Conservation (phyloP, 2,888 invertebrate genomes). For the Pyrochroa serraticornis region DNA sequence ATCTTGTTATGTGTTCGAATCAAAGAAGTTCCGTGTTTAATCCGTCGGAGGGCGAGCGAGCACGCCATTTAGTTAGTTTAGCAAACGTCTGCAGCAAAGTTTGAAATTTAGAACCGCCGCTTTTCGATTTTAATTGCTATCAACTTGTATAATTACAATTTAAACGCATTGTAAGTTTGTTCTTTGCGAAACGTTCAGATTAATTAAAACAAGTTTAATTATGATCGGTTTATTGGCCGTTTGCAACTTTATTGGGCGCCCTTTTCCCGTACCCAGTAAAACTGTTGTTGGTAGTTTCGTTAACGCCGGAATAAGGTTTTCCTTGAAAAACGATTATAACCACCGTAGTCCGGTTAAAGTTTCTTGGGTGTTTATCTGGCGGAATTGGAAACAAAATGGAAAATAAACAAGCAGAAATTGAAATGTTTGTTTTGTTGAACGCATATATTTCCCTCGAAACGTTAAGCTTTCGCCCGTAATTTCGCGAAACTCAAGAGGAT, state of each 20-base stretch:
- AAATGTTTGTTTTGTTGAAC: constrained; percentile 34
- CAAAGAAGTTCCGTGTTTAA: constrained; percentile 19
- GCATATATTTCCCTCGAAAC: constrained; percentile 26
- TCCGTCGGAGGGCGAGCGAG: constrained; percentile 16
- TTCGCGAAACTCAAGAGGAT: too few species aligned
- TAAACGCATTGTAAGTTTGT: constrained; percentile 46
- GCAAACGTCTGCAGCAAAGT: constrained; percentile 44
- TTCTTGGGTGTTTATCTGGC: constrained; percentile 34
- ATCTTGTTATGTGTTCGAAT: constrained; percentile 11
- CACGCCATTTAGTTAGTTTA: constrained; percentile 31
- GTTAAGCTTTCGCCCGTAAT: background rate
- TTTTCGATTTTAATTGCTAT: constrained; percentile 53
- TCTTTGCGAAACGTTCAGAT: constrained; percentile 45
- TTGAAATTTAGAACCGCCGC: constrained; percentile 37
- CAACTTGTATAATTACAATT: constrained; percentile 52
- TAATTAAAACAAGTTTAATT: constrained; percentile 49
- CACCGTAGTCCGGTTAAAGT: constrained; percentile 21
- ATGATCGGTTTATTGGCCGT: constrained; percentile 41
- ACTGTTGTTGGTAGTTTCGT: too few species aligned
- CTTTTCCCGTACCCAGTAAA: too few species aligned
- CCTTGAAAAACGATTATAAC: too few species aligned
- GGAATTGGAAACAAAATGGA: constrained; percentile 40
- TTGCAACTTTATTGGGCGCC: too few species aligned
- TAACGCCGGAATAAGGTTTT: too few species aligned
- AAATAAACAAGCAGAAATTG: constrained; percentile 35